These are phyloP conservation scores for Nettapus auritus DNA, from an alignment of 2,113 vertebrate species.

Conservation along the genomic window DNA sequence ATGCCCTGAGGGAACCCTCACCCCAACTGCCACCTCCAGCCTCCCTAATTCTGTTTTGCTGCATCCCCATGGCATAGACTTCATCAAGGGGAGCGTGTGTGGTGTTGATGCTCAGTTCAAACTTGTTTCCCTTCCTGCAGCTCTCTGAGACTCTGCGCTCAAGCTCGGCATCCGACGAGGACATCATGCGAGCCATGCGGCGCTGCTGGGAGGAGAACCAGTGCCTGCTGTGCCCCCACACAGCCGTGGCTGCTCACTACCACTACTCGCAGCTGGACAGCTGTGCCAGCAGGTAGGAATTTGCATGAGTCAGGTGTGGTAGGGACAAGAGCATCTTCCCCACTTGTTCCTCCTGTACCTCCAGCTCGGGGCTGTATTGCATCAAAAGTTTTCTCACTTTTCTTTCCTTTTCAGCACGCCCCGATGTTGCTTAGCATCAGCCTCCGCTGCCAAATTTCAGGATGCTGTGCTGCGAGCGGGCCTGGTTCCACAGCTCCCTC, in stretches of 20 bases:
- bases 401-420: not conserved
- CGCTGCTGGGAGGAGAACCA: conserved; percentile 80
- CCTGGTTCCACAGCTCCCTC: conserved; percentile 78
- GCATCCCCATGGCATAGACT: not conserved
- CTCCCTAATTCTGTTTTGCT: not conserved
- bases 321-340: not conserved
- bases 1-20: not conserved
- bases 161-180: conserved; percentile 44
- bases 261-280: conserved; percentile 65
- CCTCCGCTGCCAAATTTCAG: conserved; percentile 90
- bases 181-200: conserved; percentile 70
- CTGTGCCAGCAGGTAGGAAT: conserved; percentile 17
- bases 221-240: conserved; percentile 81
- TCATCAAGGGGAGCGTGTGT: accelerated
- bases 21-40: not conserved
- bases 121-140: not conserved
- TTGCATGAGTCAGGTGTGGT: accelerated
- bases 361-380: accelerated
- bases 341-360: not conserved
- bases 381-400: not conserved
- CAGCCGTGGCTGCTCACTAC: conserved; percentile 75
- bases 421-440: conserved; percentile 89
- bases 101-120: not conserved
- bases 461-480: conserved; percentile 79
- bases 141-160: conserved; percentile 59